Conservation (phyloP, 30 jellyfish, hydroid and myxozoan genomes). For the Kudoa iwatai region DNA sequence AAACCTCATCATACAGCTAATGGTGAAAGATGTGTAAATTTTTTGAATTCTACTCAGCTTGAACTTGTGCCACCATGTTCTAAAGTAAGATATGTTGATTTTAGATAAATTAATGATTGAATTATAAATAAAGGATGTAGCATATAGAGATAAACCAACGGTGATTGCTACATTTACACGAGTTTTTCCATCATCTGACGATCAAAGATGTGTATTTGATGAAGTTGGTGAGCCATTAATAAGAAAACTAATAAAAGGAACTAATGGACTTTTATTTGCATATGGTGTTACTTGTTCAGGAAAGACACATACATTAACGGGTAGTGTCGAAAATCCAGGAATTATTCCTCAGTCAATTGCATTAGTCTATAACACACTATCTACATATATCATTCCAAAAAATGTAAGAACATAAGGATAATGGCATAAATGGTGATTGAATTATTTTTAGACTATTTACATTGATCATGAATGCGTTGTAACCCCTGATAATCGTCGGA, state of each 20-base stretch:
- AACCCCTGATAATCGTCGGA: too few species aligned
- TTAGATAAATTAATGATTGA: background rate
- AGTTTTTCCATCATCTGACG: constrained; percentile 8
- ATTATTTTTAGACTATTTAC: too few species aligned
- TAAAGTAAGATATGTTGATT: background rate
- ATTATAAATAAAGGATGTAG: constrained; percentile 2
- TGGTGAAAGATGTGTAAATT: constrained; percentile 22
- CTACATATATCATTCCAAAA: background rate
- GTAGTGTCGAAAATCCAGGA: constrained; percentile 45
- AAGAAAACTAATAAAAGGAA: constrained; percentile 24
- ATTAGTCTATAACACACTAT: constrained; percentile 11
- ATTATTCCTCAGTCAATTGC: constrained; percentile 46
- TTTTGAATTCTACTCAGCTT: constrained; percentile 7
- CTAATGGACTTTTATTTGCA: constrained; percentile 40
- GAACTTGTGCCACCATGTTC: constrained; percentile 23
- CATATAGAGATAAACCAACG: background rate
- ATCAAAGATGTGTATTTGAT: constrained; percentile 15
- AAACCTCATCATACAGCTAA: constrained; percentile 12
- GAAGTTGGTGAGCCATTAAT: constrained; percentile 36
- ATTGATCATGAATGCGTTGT: too few species aligned
- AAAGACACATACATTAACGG: constrained; percentile 50
- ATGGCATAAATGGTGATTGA: too few species aligned
- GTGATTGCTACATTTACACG: constrained; percentile 11
- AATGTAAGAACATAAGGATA: too few species aligned
- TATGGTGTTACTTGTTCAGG: constrained; percentile 91